Evolutionary conservation across 1,140 invertebrate genomes (phyloP).

Genomic region (Sminthurinus signatus): DNA sequence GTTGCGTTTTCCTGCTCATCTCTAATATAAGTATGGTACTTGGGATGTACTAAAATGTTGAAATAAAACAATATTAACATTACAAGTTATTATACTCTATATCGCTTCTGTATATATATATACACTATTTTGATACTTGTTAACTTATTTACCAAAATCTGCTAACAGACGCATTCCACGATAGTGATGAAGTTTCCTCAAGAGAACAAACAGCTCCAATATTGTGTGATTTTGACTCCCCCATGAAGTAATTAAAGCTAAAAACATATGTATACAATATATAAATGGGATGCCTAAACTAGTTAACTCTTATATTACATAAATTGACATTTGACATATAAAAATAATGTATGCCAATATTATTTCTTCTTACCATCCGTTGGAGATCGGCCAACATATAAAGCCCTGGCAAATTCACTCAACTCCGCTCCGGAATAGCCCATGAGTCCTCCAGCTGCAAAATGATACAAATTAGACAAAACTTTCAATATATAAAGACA

Average conservation of each 20-base stretch:
- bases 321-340: too few relatives aligned
- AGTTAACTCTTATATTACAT: too few relatives aligned
- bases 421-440: constrained; percentile 49
- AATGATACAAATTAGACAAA: constrained; percentile 48
- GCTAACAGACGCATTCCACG: constrained; percentile 61
- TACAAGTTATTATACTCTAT: too few relatives aligned
- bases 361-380: too few relatives aligned
- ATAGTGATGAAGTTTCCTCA: constrained; percentile 64
- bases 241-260: constrained; percentile 68
- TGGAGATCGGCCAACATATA: constrained; percentile 55
- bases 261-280: too few relatives aligned
- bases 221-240: constrained; percentile 72
- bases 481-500: too few relatives aligned
- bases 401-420: constrained; percentile 49
- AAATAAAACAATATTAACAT: too few relatives aligned
- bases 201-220: constrained; percentile 63
- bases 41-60: constrained; percentile 50
- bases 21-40: constrained; percentile 54
- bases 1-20: constrained; percentile 48
- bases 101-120: too few relatives aligned
- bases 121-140: too few relatives aligned
- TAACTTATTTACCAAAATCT: constrained; percentile 52
- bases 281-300: too few relatives aligned
- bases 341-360: too few relatives aligned
- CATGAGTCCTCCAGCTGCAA: constrained; percentile 51